A percentile compares a stretch with the other conserved stretches of the same genome.
phyloP scores from a whole-genome alignment of 2,113 vertebrate species.

The Takifugu bimaculatus region DNA sequence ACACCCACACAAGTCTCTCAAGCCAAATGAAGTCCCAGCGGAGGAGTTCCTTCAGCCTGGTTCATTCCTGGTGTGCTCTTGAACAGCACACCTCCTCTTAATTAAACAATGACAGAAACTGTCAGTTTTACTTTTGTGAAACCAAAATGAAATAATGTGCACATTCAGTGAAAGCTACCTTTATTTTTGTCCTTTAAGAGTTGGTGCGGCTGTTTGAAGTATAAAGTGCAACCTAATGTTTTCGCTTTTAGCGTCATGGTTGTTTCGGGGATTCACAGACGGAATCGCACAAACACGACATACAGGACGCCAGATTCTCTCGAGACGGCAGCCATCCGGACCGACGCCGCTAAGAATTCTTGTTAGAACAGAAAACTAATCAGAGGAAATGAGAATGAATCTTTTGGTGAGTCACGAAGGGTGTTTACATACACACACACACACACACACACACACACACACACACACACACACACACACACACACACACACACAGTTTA shows the following conservation, averaged over 20 bases:
- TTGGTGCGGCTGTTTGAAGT: too few species aligned
- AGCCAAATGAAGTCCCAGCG: conserved; percentile 51
- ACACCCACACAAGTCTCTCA: conserved; percentile 60
- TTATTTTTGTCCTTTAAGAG: too few species aligned
- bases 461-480: conserved; percentile 1
- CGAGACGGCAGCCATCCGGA: neutral
- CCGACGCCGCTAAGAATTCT: neutral
- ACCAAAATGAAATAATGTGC: neutral
- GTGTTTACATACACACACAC: conserved; percentile 1
- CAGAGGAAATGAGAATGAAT: conserved; percentile 2
- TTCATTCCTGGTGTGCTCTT: conserved; percentile 11
- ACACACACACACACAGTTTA: conserved; percentile 5
- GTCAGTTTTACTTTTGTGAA: conserved; percentile 36
- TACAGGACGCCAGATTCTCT: neutral
- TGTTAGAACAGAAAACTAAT: conserved; percentile 2
- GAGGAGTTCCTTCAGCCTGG: conserved; percentile 59
- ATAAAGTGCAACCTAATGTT: too few species aligned
- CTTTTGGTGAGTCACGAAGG: neutral
- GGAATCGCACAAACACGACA: too few species aligned
- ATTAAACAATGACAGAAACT: conserved; percentile 58
- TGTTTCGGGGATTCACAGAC: too few species aligned
- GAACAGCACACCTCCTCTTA: conserved; percentile 50
- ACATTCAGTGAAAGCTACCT: too few species aligned
- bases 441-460: neutral
- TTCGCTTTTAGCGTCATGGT: too few species aligned